Percentiles rank a stretch among this genome's conserved stretches.
Conservation (phyloP, 2,113 vertebrate genomes). For the Antechinus flavipes region DNA sequence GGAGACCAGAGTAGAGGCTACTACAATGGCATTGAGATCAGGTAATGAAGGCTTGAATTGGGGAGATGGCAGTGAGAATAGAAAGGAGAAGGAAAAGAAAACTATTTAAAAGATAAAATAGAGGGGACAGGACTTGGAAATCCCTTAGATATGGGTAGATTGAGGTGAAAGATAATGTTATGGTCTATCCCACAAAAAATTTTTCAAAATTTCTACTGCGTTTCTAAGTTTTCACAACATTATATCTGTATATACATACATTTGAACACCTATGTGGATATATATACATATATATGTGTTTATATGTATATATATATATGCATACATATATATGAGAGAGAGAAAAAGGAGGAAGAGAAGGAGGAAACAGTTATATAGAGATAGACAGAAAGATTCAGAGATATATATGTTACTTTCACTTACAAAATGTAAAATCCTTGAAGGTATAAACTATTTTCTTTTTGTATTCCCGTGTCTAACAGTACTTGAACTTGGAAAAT, state of each 20-base stretch:
- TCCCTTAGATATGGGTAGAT: neutral
- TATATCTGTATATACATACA: neutral
- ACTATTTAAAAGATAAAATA: neutral
- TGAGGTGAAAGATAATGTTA: neutral
- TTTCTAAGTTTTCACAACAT: no score
- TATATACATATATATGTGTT: neutral
- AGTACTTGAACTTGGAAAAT: neutral
- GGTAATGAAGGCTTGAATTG: neutral
- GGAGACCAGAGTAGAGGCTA: neutral
- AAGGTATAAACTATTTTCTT: neutral
- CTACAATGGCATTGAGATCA: neutral
- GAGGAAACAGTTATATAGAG: neutral
- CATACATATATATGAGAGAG: no score
- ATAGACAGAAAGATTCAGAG: neutral
- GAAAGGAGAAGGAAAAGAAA: neutral
- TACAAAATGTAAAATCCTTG: neutral
- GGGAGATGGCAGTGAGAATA: neutral
- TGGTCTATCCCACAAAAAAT: neutral
- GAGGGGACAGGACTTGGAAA: neutral
- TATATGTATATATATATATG: no score
- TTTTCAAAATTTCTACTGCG: neutral
- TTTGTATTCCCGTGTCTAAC: neutral
- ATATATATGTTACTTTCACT: no score
- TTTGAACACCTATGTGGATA: neutral
- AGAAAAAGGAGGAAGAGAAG: no score